Conservation (phyloP, 2,797 vertebrate species). For the Potorous gilbertii region DNA sequence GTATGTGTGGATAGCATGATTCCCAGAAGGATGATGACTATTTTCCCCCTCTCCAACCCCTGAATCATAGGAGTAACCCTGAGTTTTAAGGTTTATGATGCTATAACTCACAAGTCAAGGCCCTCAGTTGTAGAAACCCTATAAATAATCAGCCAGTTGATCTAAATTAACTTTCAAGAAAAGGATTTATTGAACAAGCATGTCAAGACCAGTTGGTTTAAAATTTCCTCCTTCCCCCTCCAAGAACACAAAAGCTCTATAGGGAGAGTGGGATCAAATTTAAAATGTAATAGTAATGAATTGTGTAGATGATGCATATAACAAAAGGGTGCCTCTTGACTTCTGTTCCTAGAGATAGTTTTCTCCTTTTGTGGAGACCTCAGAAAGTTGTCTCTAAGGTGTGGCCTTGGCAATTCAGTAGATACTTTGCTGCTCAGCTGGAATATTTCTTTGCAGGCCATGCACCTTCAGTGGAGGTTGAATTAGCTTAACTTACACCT, state of each 20-base stretch:
- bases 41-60: background rate
- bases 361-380: background rate
- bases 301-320: background rate
- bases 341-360: background rate
- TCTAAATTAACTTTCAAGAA: background rate
- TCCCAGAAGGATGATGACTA: background rate
- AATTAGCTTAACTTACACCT: background rate
- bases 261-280: background rate
- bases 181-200: background rate
- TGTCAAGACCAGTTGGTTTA: background rate
- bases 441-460: background rate
- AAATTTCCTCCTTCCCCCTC: background rate
- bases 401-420: background rate
- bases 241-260: background rate
- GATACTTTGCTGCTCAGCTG: background rate
- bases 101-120: background rate
- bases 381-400: background rate
- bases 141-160: background rate
- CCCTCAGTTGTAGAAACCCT: background rate
- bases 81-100: background rate
- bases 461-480: background rate
- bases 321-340: background rate
- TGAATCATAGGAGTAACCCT: background rate
- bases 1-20: background rate
- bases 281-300: background rate